These are phyloP conservation scores for Cremastobaeus sp. DNA, from an alignment of 2,888 invertebrate species.

Conservation along the genomic window DNA sequence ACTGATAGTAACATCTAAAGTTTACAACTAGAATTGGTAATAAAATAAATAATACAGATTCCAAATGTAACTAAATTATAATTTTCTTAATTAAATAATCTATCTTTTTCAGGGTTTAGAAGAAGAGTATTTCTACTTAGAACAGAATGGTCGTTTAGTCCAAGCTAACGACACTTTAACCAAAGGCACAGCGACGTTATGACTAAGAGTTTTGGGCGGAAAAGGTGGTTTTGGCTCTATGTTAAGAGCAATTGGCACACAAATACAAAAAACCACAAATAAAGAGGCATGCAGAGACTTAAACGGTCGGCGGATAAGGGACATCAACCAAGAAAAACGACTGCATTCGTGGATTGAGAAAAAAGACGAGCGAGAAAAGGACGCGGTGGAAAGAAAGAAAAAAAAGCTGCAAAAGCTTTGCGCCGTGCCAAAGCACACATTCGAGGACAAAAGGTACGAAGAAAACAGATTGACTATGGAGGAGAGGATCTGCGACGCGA, in stretches of 20 bases:
- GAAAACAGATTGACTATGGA: conserved; percentile 86
- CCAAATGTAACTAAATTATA: too few relatives aligned
- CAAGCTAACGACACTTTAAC: conserved; percentile 73
- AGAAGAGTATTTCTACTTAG: conserved; percentile 79
- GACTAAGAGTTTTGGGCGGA: conserved; percentile 85
- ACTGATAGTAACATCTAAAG: too few relatives aligned
- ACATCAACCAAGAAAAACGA: conserved; percentile 97
- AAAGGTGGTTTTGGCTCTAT: conserved; percentile 99
- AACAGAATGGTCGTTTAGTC: conserved; percentile 81
- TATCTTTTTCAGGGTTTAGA: conserved; percentile 75
- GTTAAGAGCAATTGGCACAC: conserved; percentile 98
- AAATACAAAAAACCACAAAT: conserved; percentile 99
- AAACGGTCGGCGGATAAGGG: conserved; percentile 95
- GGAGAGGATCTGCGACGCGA: conserved; percentile 90
- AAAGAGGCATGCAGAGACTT: conserved; percentile 97
- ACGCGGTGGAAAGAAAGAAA: conserved; percentile 86
- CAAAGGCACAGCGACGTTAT: conserved; percentile 79
- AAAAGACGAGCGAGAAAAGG: conserved; percentile 89
- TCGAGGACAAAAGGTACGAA: conserved; percentile 89
- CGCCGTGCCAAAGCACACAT: conserved; percentile 90
- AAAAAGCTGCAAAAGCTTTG: conserved; percentile 88
- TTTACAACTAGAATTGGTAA: too few relatives aligned
- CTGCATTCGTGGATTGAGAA: conserved; percentile 94
- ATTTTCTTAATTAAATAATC: too few relatives aligned
- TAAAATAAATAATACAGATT: too few relatives aligned